Evolutionary conservation across 2,113 vertebrate genomes (phyloP).

Genomic region (Shinisaurus crocodilurus): DNA sequence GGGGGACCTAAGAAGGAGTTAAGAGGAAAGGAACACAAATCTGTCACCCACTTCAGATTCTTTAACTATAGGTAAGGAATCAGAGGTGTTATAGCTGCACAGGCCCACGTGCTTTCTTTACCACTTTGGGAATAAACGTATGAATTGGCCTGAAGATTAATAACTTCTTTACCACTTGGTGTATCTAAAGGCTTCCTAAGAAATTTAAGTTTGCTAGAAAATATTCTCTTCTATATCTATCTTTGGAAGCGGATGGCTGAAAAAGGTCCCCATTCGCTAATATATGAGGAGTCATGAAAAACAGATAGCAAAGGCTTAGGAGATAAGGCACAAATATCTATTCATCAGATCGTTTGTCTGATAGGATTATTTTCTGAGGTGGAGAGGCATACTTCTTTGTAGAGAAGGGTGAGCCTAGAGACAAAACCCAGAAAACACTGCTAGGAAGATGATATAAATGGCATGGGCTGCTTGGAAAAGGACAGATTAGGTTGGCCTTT

Average conservation of each 20-base stretch:
- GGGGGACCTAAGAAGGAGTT: neutral
- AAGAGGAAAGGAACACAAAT: neutral
- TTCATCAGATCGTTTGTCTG: conserved; percentile 21
- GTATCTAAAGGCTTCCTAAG: neutral
- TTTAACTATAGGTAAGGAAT: neutral
- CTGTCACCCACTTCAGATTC: neutral
- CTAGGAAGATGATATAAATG: conserved; percentile 32
- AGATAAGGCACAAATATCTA: conserved; percentile 32
- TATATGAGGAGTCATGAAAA: conserved; percentile 31
- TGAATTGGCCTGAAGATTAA: neutral
- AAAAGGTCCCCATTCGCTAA: conserved; percentile 33
- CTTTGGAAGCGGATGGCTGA: neutral
- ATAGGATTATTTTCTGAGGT: conserved; percentile 34
- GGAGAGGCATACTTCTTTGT: conserved; percentile 29
- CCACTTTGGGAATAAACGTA: neutral
- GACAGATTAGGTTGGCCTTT: neutral
- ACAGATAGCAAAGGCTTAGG: conserved; percentile 34
- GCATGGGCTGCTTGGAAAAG: conserved; percentile 17
- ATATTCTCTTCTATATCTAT: neutral
- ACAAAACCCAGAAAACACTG: conserved; percentile 10
- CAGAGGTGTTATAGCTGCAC: neutral
- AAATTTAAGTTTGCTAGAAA: neutral
- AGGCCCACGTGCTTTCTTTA: neutral
- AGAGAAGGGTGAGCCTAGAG: conserved; percentile 32
- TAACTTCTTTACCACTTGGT: neutral